phyloP scores from a whole-genome alignment of 2,888 invertebrate species.

The Caenorhabditis sp. region DNA sequence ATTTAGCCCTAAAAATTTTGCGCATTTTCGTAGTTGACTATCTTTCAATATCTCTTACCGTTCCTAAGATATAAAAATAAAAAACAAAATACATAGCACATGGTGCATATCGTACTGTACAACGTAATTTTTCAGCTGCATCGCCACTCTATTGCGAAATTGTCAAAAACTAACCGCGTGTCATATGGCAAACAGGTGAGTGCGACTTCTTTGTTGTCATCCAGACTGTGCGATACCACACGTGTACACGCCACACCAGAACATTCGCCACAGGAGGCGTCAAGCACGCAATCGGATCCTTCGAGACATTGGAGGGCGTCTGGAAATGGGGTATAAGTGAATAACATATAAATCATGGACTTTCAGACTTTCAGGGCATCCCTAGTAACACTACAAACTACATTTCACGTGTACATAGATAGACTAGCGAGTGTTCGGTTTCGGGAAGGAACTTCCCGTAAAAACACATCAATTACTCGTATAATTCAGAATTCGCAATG shows the following conservation, averaged over 20 bases:
- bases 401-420: not conserved
- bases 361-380: too few species aligned
- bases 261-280: slow-evolving; percentile 69
- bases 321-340: slow-evolving; percentile 31
- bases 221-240: slow-evolving; percentile 65
- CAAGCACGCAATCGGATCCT: slow-evolving; percentile 70
- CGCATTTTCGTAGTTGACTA: too few species aligned
- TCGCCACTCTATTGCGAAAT: too few species aligned
- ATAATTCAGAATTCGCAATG: slow-evolving; percentile 32
- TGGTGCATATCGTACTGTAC: too few species aligned
- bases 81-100: slow-evolving; percentile 49
- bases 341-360: not conserved
- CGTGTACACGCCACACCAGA: slow-evolving; percentile 69
- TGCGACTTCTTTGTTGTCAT: slow-evolving; percentile 69
- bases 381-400: slow-evolving; percentile 21
- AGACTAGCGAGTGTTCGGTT: too few species aligned
- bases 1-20: too few species aligned
- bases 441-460: not conserved
- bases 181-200: slow-evolving; percentile 71
- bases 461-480: slow-evolving; percentile 22
- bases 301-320: slow-evolving; percentile 69
- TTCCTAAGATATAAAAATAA: too few species aligned
- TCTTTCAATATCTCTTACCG: too few species aligned
- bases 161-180: slow-evolving; percentile 57
- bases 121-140: too few species aligned